Evolutionary conservation across 2,888 invertebrate species (phyloP).

Genomic region (Aphelenchoides bicaudatus): DNA sequence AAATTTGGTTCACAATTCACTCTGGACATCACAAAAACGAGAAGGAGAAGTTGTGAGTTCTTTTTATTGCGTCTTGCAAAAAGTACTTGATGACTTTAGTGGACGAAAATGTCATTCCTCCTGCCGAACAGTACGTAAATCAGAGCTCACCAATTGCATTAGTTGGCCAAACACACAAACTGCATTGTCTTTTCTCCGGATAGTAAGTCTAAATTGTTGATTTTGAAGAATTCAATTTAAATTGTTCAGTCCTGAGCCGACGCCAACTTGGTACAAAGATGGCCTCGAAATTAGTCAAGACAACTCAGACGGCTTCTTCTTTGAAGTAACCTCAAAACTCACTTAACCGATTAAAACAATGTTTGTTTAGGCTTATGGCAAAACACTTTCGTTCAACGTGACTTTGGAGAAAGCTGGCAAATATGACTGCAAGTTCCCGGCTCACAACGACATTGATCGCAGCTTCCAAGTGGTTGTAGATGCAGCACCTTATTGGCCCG

Average conservation of each 20-base stretch:
- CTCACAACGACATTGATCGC: constrained; percentile 60
- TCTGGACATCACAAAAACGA: constrained; percentile 23
- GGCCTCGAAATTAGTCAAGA: constrained; percentile 53
- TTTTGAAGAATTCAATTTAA: constrained; percentile 4
- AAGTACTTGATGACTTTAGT: constrained; percentile 13
- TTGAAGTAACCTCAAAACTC: too few relatives aligned
- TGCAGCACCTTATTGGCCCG: constrained; percentile 75
- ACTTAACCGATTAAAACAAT: too few relatives aligned
- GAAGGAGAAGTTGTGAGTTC: constrained; percentile 24
- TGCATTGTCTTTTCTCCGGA: constrained; percentile 65
- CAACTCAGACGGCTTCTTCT: constrained; percentile 48
- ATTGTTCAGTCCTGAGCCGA: constrained; percentile 57
- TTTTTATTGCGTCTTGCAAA: neutral
- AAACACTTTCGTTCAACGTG: constrained; percentile 71
- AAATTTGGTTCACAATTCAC: constrained; percentile 57
- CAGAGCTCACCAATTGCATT: constrained; percentile 59
- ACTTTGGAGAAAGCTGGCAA: constrained; percentile 82
- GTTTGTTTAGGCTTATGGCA: constrained; percentile 54
- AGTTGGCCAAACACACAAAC: constrained; percentile 55
- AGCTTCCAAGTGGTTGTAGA: constrained; percentile 62
- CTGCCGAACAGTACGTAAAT: constrained; percentile 55
- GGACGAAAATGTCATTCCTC: constrained; percentile 32
- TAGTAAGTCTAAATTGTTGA: constrained; percentile 61
- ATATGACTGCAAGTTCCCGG: constrained; percentile 75
- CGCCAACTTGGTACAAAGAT: constrained; percentile 58